A percentile compares a stretch with the other conserved stretches of the same genome.
Evolutionary conservation across 2,888 invertebrate species (phyloP).

Genomic region (Pachycephus smyrnensis): DNA sequence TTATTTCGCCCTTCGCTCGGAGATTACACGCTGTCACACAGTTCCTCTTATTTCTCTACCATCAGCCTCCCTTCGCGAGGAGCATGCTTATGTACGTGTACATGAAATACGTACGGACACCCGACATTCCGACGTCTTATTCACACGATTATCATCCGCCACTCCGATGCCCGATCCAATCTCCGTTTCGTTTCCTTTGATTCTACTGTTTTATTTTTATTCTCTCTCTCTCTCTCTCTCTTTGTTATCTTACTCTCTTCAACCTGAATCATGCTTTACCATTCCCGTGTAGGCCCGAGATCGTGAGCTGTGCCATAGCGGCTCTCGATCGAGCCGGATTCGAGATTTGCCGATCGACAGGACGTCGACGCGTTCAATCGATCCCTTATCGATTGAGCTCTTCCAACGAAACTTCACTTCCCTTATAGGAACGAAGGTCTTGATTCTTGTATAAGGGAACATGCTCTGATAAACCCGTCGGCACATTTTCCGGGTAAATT

Average conservation of each 20-base stretch:
- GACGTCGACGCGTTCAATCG: background rate
- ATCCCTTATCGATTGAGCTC: background rate
- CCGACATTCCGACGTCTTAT: slow-evolving; percentile 51
- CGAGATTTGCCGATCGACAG: background rate
- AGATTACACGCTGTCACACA: slow-evolving; percentile 66
- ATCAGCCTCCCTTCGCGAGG: slow-evolving; percentile 9
- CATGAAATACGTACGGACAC: slow-evolving; percentile 25
- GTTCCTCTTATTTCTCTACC: slow-evolving; percentile 30
- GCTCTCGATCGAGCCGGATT: background rate
- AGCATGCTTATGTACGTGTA: slow-evolving; percentile 10
- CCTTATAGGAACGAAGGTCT: background rate
- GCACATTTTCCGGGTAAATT: background rate
- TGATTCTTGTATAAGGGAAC: background rate
- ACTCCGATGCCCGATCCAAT: slow-evolving; percentile 1
- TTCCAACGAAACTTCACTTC: background rate
- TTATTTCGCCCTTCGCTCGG: slow-evolving; percentile 56
- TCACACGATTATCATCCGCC: slow-evolving; percentile 49
- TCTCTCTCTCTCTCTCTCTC: background rate
- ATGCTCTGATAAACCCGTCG: background rate
- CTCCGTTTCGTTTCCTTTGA: slow-evolving; percentile 1
- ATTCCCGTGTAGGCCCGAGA: background rate
- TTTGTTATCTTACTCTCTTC: background rate
- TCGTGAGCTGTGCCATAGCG: background rate
- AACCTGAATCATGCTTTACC: background rate
- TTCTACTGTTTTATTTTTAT: background rate